Percentiles rank a stretch among this genome's conserved stretches.
Evolutionary conservation across 2,888 invertebrate genomes (phyloP).

Genomic region (Synergus gifuensis): DNA sequence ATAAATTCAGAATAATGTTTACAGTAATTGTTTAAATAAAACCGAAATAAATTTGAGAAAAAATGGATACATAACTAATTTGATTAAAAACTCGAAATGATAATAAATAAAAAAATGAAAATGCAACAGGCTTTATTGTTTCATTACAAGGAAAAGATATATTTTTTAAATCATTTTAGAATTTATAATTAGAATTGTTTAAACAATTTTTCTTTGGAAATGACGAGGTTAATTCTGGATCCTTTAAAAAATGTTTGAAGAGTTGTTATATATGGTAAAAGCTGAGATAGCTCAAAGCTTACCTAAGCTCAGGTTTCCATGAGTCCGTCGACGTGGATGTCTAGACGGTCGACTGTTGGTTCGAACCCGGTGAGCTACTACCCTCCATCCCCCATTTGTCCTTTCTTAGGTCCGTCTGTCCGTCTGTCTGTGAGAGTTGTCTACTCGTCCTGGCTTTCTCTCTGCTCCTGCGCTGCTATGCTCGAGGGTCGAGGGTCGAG

Average conservation of each 20-base stretch:
- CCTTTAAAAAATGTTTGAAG: background rate
- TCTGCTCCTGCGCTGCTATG: slow-evolving; percentile 70
- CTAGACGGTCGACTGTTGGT: slow-evolving; percentile 40
- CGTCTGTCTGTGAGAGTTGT: slow-evolving; percentile 53
- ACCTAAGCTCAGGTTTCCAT: slow-evolving; percentile 32
- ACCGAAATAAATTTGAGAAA: no score
- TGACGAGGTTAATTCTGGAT: background rate
- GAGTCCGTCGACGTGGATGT: slow-evolving; percentile 1
- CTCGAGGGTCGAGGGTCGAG: slow-evolving; percentile 44
- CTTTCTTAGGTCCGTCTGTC: slow-evolving; percentile 60
- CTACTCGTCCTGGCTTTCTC: slow-evolving; percentile 65
- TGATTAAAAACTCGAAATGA: background rate
- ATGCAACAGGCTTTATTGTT: background rate
- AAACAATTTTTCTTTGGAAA: background rate
- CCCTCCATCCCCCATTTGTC: slow-evolving; percentile 56
- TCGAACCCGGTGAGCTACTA: slow-evolving; percentile 59
- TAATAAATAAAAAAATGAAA: background rate
- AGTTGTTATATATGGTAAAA: background rate
- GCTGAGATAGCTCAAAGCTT: slow-evolving; percentile 17
- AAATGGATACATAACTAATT: no score
- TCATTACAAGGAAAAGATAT: background rate
- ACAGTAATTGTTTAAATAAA: no score
- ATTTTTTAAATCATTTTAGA: background rate
- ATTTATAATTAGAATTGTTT: background rate
- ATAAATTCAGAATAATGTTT: no score